Percentiles rank a stretch among this genome's conserved stretches.
Evolutionary conservation across 2,797 vertebrate species (phyloP).

Genomic region (Peromyscus nudipes): DNA sequence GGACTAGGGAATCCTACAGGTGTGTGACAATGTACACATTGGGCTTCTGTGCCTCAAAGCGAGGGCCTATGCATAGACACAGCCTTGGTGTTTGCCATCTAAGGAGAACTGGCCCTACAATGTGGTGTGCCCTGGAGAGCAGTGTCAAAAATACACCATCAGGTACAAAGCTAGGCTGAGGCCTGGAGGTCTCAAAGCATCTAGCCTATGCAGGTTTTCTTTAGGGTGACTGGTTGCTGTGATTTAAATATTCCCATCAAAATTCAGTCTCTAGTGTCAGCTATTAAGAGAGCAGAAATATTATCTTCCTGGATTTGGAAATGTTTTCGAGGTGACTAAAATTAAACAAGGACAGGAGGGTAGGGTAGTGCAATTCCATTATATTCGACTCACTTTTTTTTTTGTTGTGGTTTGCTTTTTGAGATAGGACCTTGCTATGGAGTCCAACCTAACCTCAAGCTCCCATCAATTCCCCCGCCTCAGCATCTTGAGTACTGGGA

Average conservation of each 20-base stretch:
- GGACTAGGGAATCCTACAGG: neutral
- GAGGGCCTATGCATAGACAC: neutral
- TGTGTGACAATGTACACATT: too few relatives aligned
- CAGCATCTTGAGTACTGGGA: neutral
- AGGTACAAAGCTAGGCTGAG: neutral
- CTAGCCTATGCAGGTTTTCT: neutral
- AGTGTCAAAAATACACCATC: too few relatives aligned
- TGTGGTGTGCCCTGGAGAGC: neutral
- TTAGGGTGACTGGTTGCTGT: neutral
- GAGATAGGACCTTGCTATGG: neutral
- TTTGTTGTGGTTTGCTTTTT: neutral
- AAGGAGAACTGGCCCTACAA: neutral
- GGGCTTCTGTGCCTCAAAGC: neutral
- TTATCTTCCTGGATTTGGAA: neutral
- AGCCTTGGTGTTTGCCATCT: neutral
- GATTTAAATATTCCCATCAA: neutral
- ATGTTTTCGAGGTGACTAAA: neutral
- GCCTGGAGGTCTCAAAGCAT: neutral
- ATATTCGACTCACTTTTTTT: neutral
- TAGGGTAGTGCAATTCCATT: neutral
- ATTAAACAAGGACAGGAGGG: neutral
- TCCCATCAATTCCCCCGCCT: neutral
- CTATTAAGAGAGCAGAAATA: neutral
- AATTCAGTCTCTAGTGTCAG: neutral
- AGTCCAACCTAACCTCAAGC: neutral